These are phyloP conservation scores for Ophiothrix spiculata DNA, from an alignment of 35 echinoderm and acorn worm genomes.

Conservation along the genomic window DNA sequence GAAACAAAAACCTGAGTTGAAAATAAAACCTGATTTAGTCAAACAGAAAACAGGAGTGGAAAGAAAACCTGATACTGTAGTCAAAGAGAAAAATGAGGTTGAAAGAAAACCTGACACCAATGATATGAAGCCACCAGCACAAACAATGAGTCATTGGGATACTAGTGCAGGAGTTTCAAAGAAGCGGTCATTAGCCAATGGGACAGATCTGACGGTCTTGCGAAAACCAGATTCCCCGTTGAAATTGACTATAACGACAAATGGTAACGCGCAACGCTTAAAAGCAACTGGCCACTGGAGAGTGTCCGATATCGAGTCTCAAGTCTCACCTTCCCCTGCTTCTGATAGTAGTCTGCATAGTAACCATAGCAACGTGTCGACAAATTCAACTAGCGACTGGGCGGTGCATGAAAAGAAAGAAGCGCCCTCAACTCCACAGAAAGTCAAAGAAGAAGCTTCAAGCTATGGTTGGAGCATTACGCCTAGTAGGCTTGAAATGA, in stretches of 20 bases:
- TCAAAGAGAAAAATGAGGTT: not conserved
- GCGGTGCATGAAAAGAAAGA: constrained; percentile 63
- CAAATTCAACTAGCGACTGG: constrained; percentile 88
- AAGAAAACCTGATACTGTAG: not conserved
- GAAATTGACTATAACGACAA: constrained; percentile 84
- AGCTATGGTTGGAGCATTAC: constrained; percentile 49
- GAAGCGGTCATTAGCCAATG: constrained; percentile 54
- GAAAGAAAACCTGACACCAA: not conserved
- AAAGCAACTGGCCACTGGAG: constrained; percentile 76
- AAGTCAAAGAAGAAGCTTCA: constrained; percentile 45
- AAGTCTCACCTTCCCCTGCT: constrained; percentile 69
- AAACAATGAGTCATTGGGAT: not conserved
- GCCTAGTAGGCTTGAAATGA: constrained; percentile 3
- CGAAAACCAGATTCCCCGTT: constrained; percentile 75
- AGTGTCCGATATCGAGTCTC: constrained; percentile 49
- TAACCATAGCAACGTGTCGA: constrained; percentile 72
- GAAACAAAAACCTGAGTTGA: not conserved
- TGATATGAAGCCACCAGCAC: constrained; percentile 54
- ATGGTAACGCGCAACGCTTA: constrained; percentile 75
- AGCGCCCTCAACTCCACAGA: not conserved
- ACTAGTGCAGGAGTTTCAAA: not conserved
- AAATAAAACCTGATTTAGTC: no score
- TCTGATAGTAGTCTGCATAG: constrained; percentile 83
- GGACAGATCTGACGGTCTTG: constrained; percentile 72
- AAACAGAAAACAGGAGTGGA: no score